A percentile compares a stretch with the other conserved stretches of the same genome.
phyloP scores from a whole-genome alignment of 2,888 invertebrate species.

The Abrostola tripartita region DNA sequence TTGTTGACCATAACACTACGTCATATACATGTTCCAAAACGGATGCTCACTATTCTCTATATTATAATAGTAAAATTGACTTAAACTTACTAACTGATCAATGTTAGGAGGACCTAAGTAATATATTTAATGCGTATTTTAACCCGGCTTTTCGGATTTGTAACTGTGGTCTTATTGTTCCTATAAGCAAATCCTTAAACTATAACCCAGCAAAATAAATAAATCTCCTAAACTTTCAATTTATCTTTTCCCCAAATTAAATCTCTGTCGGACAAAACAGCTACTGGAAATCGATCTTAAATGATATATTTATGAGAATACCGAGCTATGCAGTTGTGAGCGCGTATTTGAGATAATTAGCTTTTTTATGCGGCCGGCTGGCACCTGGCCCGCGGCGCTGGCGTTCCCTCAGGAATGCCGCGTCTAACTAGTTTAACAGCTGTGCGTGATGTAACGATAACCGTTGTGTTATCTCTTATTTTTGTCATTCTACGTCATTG shows the following conservation, averaged over 20 bases:
- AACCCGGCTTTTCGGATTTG: too few relatives aligned
- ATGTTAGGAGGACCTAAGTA: too few relatives aligned
- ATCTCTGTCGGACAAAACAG: conserved; percentile 12
- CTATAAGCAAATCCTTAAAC: too few relatives aligned
- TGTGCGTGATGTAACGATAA: conserved; percentile 75
- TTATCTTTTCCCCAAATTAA: conserved; percentile 12
- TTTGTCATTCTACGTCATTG: conserved; percentile 62
- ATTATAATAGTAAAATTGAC: too few relatives aligned
- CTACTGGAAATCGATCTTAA: conserved; percentile 24
- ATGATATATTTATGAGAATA: conserved; percentile 39
- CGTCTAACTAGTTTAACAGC: conserved; percentile 76
- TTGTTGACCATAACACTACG: conserved; percentile 36
- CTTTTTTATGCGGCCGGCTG: conserved; percentile 64
- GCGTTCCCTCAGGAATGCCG: conserved; percentile 84
- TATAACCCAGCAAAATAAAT: too few relatives aligned
- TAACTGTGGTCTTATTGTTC: too few relatives aligned
- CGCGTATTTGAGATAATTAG: conserved; percentile 63
- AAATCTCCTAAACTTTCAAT: too few relatives aligned
- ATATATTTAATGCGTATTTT: too few relatives aligned
- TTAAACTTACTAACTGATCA: too few relatives aligned
- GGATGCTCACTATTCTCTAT: conserved; percentile 10
- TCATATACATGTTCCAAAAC: conserved; percentile 22
- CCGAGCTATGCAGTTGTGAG: conserved; percentile 44
- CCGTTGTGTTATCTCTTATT: conserved; percentile 68
- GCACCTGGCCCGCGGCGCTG: conserved; percentile 59